phyloP scores from a whole-genome alignment of 1,140 invertebrate genomes.

The Bathynomus jamesi region DNA sequence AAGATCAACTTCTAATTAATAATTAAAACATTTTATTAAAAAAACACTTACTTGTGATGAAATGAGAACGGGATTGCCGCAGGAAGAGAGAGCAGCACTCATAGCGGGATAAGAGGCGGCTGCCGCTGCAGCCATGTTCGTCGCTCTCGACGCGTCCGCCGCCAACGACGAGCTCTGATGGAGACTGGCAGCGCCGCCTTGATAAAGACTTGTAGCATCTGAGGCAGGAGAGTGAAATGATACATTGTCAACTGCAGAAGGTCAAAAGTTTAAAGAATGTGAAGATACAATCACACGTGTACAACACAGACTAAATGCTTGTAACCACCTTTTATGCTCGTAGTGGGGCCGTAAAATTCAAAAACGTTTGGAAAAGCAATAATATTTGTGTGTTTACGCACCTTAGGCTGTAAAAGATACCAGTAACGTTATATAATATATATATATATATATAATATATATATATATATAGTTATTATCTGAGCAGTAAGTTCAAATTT shows the following conservation, averaged over 20 bases:
- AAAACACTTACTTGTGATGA: neutral
- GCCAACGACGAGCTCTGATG: neutral
- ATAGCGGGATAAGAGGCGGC: neutral
- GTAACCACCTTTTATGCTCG: too few relatives aligned
- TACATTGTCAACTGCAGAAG: too few relatives aligned
- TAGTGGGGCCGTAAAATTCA: too few relatives aligned
- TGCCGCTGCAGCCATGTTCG: neutral
- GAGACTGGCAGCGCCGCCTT: neutral
- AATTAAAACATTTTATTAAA: neutral
- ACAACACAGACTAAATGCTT: too few relatives aligned
- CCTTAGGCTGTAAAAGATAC: too few relatives aligned
- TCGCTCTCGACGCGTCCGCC: neutral
- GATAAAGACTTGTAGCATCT: neutral
- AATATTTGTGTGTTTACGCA: too few relatives aligned
- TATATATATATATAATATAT: constrained; percentile 3
- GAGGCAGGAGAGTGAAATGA: too few relatives aligned
- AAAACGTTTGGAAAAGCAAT: too few relatives aligned
- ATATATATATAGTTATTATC: neutral
- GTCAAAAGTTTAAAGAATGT: too few relatives aligned
- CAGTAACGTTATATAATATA: neutral
- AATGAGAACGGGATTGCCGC: neutral
- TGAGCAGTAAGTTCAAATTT: too few relatives aligned
- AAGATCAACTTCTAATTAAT: neutral
- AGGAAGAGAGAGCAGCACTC: neutral
- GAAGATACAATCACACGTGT: too few relatives aligned